Evolutionary conservation across 53 echinoderm and acorn worm species (phyloP).

Genomic region (Mesocentrotus franciscanus): DNA sequence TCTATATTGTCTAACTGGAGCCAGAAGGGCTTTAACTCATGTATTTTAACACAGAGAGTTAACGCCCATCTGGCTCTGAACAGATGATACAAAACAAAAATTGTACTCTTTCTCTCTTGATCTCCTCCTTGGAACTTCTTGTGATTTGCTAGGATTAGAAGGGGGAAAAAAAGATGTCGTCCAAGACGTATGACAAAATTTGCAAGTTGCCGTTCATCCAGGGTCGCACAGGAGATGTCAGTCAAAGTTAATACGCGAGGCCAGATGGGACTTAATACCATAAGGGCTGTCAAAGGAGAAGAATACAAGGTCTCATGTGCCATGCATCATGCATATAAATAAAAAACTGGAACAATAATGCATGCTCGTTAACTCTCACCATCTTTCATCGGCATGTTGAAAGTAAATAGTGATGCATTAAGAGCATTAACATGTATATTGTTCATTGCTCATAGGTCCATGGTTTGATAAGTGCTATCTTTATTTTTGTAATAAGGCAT

Average conservation of each 20-base stretch:
- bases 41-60: no score
- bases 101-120: no score
- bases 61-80: no score
- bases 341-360: background rate
- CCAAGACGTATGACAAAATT: background rate
- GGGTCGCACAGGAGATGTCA: constrained; percentile 8
- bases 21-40: no score
- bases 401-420: background rate
- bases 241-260: constrained; percentile 29
- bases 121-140: background rate
- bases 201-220: background rate
- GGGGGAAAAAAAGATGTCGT: background rate
- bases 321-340: background rate
- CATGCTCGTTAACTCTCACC: background rate
- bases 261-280: constrained; percentile 26
- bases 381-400: background rate
- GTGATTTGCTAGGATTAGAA: background rate
- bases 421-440: background rate
- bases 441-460: no score
- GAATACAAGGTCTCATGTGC: background rate
- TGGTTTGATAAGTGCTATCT: no score
- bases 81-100: no score
- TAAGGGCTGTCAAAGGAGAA: background rate
- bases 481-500: no score
- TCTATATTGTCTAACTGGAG: no score